Percentiles rank a stretch among this genome's conserved stretches.
Conservation (phyloP, 2,797 vertebrate species). For the Syngnathus rostellatus region DNA sequence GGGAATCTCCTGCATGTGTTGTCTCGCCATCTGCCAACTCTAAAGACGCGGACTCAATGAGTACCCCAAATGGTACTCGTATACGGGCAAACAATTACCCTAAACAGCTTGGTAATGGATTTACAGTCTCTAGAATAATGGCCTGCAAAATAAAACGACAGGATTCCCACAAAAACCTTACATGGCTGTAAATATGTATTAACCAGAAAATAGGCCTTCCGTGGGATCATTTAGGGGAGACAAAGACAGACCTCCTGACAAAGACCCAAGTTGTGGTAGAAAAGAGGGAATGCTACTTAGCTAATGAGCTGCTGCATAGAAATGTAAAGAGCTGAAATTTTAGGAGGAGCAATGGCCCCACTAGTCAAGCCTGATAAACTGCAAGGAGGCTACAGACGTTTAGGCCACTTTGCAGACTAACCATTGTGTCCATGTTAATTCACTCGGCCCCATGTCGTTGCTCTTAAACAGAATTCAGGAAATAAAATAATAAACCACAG, state of each 20-base stretch:
- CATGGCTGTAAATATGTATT: constrained; percentile 90
- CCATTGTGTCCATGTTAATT: constrained; percentile 71
- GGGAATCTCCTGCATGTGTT: constrained; percentile 61
- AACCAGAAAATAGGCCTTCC: constrained; percentile 86
- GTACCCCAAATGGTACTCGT: constrained; percentile 62
- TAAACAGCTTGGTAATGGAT: constrained; percentile 84
- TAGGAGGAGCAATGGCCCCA: constrained; percentile 57
- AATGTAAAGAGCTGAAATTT: constrained; percentile 75
- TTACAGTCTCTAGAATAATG: constrained; percentile 80
- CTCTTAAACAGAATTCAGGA: constrained; percentile 52
- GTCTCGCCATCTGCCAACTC: constrained; percentile 69
- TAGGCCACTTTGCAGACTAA: constrained; percentile 49
- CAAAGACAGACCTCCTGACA: constrained; percentile 74
- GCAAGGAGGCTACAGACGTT: constrained; percentile 64
- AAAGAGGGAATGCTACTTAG: constrained; percentile 84
- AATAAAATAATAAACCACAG: constrained; percentile 48
- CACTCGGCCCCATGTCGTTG: constrained; percentile 32
- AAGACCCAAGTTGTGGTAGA: constrained; percentile 73
- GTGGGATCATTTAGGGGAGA: constrained; percentile 80
- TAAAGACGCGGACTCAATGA: constrained; percentile 62
- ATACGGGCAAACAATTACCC: constrained; percentile 69
- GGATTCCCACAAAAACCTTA: constrained; percentile 81
- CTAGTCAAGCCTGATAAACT: constrained; percentile 56
- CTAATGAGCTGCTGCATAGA: constrained; percentile 83
- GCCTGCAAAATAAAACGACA: constrained; percentile 80